These are phyloP conservation scores for Pocillopora grandis DNA, from an alignment of 92 coral and sea anemone genomes.

Conservation along the genomic window DNA sequence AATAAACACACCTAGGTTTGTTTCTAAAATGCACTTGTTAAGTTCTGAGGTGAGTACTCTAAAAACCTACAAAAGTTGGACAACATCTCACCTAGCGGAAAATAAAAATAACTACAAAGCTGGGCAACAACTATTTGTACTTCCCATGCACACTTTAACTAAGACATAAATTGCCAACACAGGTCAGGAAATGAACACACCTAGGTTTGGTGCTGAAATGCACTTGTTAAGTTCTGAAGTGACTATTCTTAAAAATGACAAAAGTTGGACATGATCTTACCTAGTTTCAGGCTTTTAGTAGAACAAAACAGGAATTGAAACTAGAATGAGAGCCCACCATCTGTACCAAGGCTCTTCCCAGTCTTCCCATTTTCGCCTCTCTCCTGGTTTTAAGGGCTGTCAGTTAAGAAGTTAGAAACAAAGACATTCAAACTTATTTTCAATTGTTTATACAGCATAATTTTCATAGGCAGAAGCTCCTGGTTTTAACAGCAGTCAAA, in stretches of 20 bases:
- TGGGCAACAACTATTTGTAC: too few species aligned
- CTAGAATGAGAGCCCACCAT: constrained; percentile 91
- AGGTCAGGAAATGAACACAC: not conserved
- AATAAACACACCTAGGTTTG: not conserved
- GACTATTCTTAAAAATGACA: not conserved
- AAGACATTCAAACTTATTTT: not conserved
- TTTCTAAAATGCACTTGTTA: not conserved
- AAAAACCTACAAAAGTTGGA: not conserved
- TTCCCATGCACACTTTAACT: too few species aligned
- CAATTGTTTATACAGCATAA: too few species aligned
- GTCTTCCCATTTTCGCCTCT: constrained; percentile 91
- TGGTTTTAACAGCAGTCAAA: too few species aligned
- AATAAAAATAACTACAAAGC: too few species aligned
- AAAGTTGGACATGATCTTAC: constrained; percentile 28
- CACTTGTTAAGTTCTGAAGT: too few species aligned
- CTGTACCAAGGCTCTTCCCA: constrained; percentile 99
- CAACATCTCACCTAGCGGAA: constrained; percentile 55
- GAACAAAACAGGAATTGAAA: constrained; percentile 73
- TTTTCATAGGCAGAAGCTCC: too few species aligned
- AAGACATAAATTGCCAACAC: not conserved
- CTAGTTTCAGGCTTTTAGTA: constrained; percentile 97
- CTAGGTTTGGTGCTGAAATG: not conserved
- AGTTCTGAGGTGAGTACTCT: not conserved
- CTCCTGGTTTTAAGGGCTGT: constrained; percentile 96
- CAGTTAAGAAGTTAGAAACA: not conserved